phyloP scores from a whole-genome alignment of 2,113 vertebrate genomes.

The Neotoma lepida region DNA sequence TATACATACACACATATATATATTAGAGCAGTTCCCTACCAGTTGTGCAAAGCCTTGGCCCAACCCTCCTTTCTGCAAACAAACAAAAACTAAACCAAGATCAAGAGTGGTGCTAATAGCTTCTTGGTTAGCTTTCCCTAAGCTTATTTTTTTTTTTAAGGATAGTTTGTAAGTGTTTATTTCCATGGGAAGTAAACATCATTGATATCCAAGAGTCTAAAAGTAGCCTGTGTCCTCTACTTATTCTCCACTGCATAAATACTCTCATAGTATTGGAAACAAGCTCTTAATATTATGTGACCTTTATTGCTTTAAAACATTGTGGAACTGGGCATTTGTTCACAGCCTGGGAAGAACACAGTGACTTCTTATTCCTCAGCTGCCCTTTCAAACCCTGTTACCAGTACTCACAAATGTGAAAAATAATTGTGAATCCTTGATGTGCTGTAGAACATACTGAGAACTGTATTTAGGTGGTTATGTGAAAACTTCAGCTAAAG shows the following conservation, averaged over 20 bases:
- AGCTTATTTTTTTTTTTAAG: background rate
- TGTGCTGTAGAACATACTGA: background rate
- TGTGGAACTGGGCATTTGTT: constrained; percentile 20
- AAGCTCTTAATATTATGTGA: constrained; percentile 15
- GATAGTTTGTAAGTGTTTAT: constrained; percentile 37
- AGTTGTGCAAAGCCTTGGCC: too few species aligned
- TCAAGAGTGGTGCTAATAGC: background rate
- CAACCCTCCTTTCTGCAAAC: background rate
- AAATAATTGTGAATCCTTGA: background rate
- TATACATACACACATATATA: too few species aligned
- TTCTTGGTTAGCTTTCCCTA: constrained; percentile 43
- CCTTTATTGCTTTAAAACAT: constrained; percentile 57
- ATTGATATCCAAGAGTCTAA: background rate
- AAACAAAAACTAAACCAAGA: background rate
- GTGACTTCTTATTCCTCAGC: background rate
- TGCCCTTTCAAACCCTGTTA: background rate
- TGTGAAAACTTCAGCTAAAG: background rate
- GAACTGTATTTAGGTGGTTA: background rate
- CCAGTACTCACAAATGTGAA: background rate
- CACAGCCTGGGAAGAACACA: background rate
- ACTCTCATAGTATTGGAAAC: constrained; percentile 33
- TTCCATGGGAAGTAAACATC: constrained; percentile 38
- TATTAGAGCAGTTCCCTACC: background rate
- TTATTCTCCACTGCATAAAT: constrained; percentile 26
- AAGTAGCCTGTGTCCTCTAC: background rate